Conservation (phyloP, 2,113 vertebrate species). For the Syngnathus scovelli region DNA sequence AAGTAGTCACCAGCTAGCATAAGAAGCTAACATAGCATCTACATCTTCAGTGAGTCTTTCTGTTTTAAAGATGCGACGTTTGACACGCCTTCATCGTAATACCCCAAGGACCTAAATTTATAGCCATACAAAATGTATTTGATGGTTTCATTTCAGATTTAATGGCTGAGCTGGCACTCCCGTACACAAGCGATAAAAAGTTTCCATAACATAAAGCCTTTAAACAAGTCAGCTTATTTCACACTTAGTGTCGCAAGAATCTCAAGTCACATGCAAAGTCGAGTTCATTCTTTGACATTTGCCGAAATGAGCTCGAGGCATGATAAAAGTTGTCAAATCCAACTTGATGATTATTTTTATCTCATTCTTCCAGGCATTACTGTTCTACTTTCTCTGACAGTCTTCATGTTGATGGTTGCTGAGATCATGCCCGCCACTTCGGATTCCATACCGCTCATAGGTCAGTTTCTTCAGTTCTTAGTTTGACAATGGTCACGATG, state of each 20-base stretch:
- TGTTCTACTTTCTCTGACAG: conserved; percentile 65
- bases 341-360: background rate
- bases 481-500: background rate
- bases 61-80: no score
- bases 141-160: no score
- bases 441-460: conserved; percentile 65
- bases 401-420: conserved; percentile 70
- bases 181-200: background rate
- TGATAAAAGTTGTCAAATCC: background rate
- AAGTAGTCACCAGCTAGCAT: no score
- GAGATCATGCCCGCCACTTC: conserved; percentile 70
- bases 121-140: no score
- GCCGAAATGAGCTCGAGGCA: background rate
- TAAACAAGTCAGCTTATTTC: background rate
- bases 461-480: conserved; percentile 27
- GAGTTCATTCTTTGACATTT: background rate
- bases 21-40: no score
- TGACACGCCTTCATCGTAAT: no score
- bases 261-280: background rate
- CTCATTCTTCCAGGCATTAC: conserved; percentile 59
- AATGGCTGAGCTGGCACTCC: no score
- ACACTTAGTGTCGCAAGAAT: background rate
- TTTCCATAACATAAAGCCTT: background rate
- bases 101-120: no score
- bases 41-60: no score